Evolutionary conservation across 1,140 invertebrate species (phyloP), one percentile per base, ranked within the genome.

Genomic region (Chionoecetes opilio): DNA sequence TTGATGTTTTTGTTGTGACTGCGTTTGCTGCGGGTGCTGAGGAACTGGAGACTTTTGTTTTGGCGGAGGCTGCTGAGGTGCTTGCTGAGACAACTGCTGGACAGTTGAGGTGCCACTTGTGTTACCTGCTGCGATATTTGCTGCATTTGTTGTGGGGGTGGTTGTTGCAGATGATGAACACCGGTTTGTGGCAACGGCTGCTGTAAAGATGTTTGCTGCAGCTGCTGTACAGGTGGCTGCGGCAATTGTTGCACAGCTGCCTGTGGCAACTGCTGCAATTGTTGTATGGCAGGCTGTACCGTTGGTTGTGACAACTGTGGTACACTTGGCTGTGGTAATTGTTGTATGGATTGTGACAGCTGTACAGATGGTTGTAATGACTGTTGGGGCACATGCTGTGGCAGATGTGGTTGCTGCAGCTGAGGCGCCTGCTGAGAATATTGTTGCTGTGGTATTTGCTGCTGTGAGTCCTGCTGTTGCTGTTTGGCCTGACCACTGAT

Each of bases 391-490:
- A 94, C 29, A 9, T 84, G 93, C 82, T 94, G 93, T 34, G 93
- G 31, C 82, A 85, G 21, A 32, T 94, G 93, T 82, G 84, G 89
- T 29, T 29, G 88, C 29, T 86, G 89, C 14, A 26, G 46, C 32
- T 63, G 93, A 17, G 38, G 92, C 6, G 21, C 31, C 92, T 84
- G 91, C 26, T 82, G 91, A 85, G 75, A 41, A 37, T 53, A 38
- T 29, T 94, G 93, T 89, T 93, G 93, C 93, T 90, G 29, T 82
- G 86, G 87, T 29, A 94, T 90, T 87, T 94, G 88, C n/a, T 94
- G 93, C 26, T 41, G 38, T 3, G 75, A 75, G 31, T 89, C 31
- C 31, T 88, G 86, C 46, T 94, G 93, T 37, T 91, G 92, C 41
- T 86, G 84, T 53, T 95, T 95, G 75, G 94, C 31, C 63, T 88